These are phyloP conservation scores for Keiferia lycopersicella DNA, from an alignment of 2,888 invertebrate genomes.

Conservation along the genomic window DNA sequence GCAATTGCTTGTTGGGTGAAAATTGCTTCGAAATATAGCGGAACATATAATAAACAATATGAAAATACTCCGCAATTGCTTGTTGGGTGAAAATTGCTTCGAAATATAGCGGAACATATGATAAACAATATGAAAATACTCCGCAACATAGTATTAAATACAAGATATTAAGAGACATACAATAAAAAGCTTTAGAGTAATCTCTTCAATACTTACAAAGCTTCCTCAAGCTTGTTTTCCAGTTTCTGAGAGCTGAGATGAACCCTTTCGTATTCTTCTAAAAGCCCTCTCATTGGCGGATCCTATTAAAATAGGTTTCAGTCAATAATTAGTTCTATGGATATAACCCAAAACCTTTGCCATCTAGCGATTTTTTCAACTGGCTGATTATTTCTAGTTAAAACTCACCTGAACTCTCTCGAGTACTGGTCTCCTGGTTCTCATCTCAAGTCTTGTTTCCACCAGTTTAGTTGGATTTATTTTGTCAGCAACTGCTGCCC, in stretches of 20 bases:
- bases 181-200: not conserved
- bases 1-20: too few species aligned
- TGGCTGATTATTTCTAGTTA: not conserved
- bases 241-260: slow-evolving; percentile 84
- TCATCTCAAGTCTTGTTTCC: slow-evolving; percentile 92
- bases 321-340: too few species aligned
- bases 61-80: not conserved
- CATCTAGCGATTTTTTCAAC: too few species aligned
- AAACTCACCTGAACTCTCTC: slow-evolving; percentile 79
- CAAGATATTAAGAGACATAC: not conserved
- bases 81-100: too few species aligned
- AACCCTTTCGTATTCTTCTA: slow-evolving; percentile 86
- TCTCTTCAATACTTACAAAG: slow-evolving; percentile 77
- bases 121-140: not conserved
- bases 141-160: not conserved
- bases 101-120: too few species aligned
- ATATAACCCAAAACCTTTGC: too few species aligned
- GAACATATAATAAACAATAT: too few species aligned
- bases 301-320: slow-evolving; percentile 74
- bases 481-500: slow-evolving; percentile 88
- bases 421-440: slow-evolving; percentile 88
- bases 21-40: too few species aligned
- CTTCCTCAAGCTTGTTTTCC: slow-evolving; percentile 84
- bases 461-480: slow-evolving; percentile 90
- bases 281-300: slow-evolving; percentile 86